Percentiles rank a stretch among this genome's conserved stretches.
phyloP scores from a whole-genome alignment of 2,113 vertebrate genomes.

The Macrotis lagotis region DNA sequence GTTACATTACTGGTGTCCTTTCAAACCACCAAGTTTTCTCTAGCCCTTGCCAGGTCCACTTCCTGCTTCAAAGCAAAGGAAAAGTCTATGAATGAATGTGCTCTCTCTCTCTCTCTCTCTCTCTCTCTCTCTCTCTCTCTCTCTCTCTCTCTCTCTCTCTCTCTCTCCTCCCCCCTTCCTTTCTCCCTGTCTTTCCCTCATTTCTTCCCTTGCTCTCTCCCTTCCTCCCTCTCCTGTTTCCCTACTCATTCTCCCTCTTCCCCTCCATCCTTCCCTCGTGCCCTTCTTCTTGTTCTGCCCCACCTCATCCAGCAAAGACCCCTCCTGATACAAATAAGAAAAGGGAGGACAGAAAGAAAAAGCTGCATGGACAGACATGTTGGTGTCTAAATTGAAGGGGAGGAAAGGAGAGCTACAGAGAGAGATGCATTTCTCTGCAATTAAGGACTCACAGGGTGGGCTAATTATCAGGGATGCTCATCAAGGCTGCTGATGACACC shows the following conservation, averaged over 20 bases:
- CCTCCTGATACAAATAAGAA: slow-evolving; percentile 42
- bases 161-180: too few relatives aligned
- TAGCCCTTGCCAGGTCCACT: slow-evolving; percentile 30
- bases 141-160: too few relatives aligned
- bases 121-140: too few relatives aligned
- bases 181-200: too few relatives aligned
- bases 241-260: slow-evolving; percentile 2
- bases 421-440: slow-evolving; percentile 38
- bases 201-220: background rate
- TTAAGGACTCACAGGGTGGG: slow-evolving; percentile 21
- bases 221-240: background rate
- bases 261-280: background rate
- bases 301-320: slow-evolving; percentile 34
- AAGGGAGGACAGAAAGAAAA: background rate
- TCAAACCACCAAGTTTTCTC: slow-evolving; percentile 23
- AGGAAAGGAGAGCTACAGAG: slow-evolving; percentile 10
- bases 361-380: slow-evolving; percentile 38
- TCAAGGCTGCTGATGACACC: background rate
- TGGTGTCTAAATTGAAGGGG: slow-evolving; percentile 34
- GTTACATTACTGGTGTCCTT: slow-evolving; percentile 33
- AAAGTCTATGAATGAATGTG: background rate
- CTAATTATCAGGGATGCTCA: slow-evolving; percentile 44
- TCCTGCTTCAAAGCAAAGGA: background rate
- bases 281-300: background rate
- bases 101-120: too few relatives aligned